Conservation (phyloP, 1,140 invertebrate genomes). For the Drosophila biarmipes region DNA sequence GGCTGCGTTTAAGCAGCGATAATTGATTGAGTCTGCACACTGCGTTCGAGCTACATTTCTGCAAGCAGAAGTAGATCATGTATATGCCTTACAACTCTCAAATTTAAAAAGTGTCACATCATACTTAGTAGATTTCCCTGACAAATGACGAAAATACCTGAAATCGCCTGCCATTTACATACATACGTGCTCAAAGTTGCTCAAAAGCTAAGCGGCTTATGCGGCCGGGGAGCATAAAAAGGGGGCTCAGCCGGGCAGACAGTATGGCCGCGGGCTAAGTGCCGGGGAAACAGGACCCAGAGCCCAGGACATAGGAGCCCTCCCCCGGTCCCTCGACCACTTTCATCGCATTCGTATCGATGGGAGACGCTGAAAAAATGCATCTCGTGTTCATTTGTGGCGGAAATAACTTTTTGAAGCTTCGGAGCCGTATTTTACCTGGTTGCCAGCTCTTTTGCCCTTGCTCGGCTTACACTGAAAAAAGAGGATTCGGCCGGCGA, state of each 20-base stretch:
- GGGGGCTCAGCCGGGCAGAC: constrained; percentile 11
- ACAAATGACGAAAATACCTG: constrained; percentile 19
- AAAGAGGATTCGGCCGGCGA: constrained; percentile 32
- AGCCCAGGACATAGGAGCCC: not conserved
- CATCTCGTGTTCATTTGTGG: constrained; percentile 69
- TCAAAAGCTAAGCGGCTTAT: constrained; percentile 76
- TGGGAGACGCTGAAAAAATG: constrained; percentile 42
- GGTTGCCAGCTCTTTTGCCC: constrained; percentile 37
- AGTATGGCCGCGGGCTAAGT: constrained; percentile 45
- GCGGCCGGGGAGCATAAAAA: not conserved
- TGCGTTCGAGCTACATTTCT: constrained; percentile 3
- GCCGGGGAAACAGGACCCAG: constrained; percentile 36
- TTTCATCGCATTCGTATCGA: constrained; percentile 48
- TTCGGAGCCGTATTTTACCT: constrained; percentile 61
- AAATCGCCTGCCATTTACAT: constrained; percentile 58
- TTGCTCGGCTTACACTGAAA: constrained; percentile 67
- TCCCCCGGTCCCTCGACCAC: not conserved
- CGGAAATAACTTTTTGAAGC: constrained; percentile 78
- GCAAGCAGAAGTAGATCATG: no score
- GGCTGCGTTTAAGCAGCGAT: constrained; percentile 7
- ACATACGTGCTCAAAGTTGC: constrained; percentile 68
- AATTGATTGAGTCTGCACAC: not conserved
- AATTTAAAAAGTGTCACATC: not conserved
- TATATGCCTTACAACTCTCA: not conserved
- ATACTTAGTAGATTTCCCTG: constrained; percentile 39